Percentiles rank a stretch among this genome's conserved stretches.
phyloP scores from a whole-genome alignment of 2,797 vertebrate genomes.

The Parotocinclus haroldoi region DNA sequence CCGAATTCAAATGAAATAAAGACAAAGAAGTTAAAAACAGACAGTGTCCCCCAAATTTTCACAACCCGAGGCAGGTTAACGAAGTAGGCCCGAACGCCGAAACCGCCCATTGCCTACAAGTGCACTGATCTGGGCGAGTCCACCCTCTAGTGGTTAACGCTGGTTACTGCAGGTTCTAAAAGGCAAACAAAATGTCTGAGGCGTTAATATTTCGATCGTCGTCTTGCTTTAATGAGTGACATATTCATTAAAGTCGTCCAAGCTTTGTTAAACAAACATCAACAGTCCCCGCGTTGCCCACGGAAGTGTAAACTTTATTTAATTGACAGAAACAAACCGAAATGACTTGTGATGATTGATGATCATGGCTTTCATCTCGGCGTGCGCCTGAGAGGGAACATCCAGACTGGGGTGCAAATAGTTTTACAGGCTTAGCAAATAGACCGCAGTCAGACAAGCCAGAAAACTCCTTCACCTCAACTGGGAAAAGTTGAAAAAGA shows the following conservation, averaged over 20 bases:
- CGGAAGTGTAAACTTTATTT: too few species aligned
- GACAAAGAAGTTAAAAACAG: background rate
- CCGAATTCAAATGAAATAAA: background rate
- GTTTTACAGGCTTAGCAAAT: slow-evolving; percentile 62
- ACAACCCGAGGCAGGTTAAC: background rate
- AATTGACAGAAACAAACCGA: too few species aligned
- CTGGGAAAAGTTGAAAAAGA: background rate
- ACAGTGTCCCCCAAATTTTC: background rate
- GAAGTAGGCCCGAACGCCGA: background rate
- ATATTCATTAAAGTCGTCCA: too few species aligned
- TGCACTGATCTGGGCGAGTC: slow-evolving; percentile 30
- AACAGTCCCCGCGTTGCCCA: too few species aligned
- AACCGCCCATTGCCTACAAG: background rate
- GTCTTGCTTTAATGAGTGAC: too few species aligned
- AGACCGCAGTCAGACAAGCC: slow-evolving; percentile 55
- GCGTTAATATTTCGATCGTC: too few species aligned
- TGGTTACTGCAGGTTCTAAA: slow-evolving; percentile 15
- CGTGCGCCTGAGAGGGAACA: slow-evolving; percentile 58
- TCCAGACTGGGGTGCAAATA: slow-evolving; percentile 65
- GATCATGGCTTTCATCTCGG: slow-evolving; percentile 65
- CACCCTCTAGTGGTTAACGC: slow-evolving; percentile 56
- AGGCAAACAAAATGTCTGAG: background rate
- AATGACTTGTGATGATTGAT: slow-evolving; percentile 56
- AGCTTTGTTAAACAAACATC: too few species aligned
- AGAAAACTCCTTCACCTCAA: slow-evolving; percentile 22